Evolutionary conservation across 2,797 vertebrate genomes (phyloP).

Genomic region (Cygnus olor): DNA sequence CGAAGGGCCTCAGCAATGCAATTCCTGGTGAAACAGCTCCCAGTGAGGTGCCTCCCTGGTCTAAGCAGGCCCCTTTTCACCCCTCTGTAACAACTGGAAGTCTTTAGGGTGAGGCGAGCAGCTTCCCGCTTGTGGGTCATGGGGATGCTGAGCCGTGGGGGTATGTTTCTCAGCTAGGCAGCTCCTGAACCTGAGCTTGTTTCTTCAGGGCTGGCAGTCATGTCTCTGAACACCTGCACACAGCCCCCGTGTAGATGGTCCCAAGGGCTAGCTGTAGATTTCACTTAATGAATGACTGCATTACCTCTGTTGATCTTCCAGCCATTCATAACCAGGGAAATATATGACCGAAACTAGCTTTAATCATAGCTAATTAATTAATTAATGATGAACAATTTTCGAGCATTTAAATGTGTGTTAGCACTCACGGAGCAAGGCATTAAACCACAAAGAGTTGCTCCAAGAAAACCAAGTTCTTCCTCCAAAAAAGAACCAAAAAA

Average conservation of each 20-base stretch:
- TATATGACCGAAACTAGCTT: background rate
- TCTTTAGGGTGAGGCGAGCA: background rate
- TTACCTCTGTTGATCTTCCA: background rate
- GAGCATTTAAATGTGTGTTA: slow-evolving; percentile 2
- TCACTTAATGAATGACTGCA: background rate
- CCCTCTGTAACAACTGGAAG: background rate
- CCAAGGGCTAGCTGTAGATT: background rate
- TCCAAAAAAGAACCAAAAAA: background rate
- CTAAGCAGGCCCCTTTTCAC: background rate
- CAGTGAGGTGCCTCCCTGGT: background rate
- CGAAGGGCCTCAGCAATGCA: accelerated
- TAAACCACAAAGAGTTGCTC: slow-evolving; percentile 1
- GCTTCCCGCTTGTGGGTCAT: accelerated
- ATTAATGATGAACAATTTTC: background rate
- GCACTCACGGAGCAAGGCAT: slow-evolving; percentile 5
- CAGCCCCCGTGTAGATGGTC: too few relatives aligned
- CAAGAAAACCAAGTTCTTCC: slow-evolving; percentile 27
- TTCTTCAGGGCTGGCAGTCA: background rate
- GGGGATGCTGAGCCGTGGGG: accelerated
- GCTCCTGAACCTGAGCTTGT: accelerated
- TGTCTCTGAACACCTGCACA: background rate
- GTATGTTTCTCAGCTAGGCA: background rate
- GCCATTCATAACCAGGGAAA: background rate
- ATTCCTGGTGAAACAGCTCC: accelerated
- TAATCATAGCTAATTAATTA: background rate